These are phyloP conservation scores for Epinephelus moara DNA, from an alignment of 2,113 vertebrate genomes.

Conservation along the genomic window DNA sequence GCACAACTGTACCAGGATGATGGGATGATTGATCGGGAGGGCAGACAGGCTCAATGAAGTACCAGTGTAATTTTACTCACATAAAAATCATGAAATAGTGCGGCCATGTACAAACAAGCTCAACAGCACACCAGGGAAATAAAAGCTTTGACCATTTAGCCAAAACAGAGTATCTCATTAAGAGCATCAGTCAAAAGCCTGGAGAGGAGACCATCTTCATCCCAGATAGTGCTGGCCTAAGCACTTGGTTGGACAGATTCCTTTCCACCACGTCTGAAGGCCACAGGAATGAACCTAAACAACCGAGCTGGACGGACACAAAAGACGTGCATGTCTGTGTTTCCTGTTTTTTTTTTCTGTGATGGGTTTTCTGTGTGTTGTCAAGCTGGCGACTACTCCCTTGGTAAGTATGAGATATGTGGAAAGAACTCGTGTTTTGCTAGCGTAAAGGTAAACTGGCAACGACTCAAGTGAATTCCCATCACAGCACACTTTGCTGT, in stretches of 20 bases:
- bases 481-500: neutral
- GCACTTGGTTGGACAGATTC: slow-evolving; percentile 59
- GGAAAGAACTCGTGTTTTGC: neutral
- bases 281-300: slow-evolving; percentile 41
- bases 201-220: slow-evolving; percentile 43
- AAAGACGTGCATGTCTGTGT: neutral
- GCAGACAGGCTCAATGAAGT: slow-evolving; percentile 56
- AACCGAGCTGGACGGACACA: slow-evolving; percentile 10
- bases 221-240: slow-evolving; percentile 62
- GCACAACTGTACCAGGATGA: slow-evolving; percentile 41
- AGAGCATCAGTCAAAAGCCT: slow-evolving; percentile 70
- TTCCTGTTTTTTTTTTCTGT: neutral
- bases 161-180: slow-evolving; percentile 76
- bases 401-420: slow-evolving; percentile 7
- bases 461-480: neutral
- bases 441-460: neutral
- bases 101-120: slow-evolving; percentile 62
- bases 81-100: slow-evolving; percentile 73
- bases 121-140: slow-evolving; percentile 74
- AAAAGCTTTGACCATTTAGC: slow-evolving; percentile 74
- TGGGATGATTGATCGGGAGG: slow-evolving; percentile 67
- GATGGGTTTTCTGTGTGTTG: slow-evolving; percentile 7
- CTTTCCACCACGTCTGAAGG: slow-evolving; percentile 42
- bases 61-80: slow-evolving; percentile 62
- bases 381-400: neutral